Percentiles rank a stretch among this genome's conserved stretches.
phyloP scores from a whole-genome alignment of 2,113 vertebrate species.

The Lampris megalopsis region DNA sequence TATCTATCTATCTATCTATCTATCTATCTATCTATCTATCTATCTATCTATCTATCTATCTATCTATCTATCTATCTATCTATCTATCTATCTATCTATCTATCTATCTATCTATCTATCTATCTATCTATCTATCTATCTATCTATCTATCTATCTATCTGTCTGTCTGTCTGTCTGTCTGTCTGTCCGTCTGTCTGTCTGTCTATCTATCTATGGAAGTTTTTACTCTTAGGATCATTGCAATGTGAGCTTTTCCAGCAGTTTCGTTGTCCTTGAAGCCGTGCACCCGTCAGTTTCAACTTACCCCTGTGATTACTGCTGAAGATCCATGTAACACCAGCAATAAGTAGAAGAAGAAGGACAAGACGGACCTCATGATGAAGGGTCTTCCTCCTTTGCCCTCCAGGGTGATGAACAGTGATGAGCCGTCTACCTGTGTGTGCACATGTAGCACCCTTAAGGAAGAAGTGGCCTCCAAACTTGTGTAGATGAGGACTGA shows the following conservation, averaged over 20 bases:
- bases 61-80: too few relatives aligned
- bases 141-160: too few relatives aligned
- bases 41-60: too few relatives aligned
- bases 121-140: too few relatives aligned
- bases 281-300: constrained; percentile 22
- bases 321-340: constrained; percentile 72
- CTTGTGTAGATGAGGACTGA: constrained; percentile 37
- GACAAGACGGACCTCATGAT: constrained; percentile 72
- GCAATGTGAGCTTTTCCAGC: neutral
- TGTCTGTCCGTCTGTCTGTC: too few relatives aligned
- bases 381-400: constrained; percentile 36
- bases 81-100: too few relatives aligned
- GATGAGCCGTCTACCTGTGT: constrained; percentile 38
- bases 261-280: neutral
- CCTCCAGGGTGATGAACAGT: constrained; percentile 25
- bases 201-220: too few relatives aligned
- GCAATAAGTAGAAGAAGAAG: constrained; percentile 67
- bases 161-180: too few relatives aligned
- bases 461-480: constrained; percentile 63
- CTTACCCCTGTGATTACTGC: constrained; percentile 86
- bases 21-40: too few relatives aligned
- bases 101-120: too few relatives aligned
- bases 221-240: too few relatives aligned
- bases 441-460: constrained; percentile 34
- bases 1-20: too few relatives aligned